Conservation (phyloP, 1,140 invertebrate genomes). For the Varroa destructor region DNA sequence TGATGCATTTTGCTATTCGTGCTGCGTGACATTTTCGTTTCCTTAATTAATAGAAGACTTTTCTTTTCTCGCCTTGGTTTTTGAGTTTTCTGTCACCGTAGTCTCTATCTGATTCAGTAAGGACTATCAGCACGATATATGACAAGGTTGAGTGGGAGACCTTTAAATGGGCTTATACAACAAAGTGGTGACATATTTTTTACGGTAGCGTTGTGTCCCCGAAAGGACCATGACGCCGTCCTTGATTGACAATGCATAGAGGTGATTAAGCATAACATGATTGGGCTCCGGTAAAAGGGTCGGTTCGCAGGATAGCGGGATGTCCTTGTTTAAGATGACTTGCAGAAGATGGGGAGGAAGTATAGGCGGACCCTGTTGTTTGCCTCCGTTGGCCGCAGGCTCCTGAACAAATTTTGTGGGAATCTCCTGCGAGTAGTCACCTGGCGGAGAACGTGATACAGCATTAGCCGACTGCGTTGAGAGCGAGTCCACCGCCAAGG, state of each 20-base stretch:
- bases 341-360: conserved; percentile 91
- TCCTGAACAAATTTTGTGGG: conserved; percentile 46
- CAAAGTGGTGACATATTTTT: conserved; percentile 98
- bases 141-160: neutral
- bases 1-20: no score
- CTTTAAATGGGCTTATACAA: conserved; percentile 88
- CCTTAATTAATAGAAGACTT: no score
- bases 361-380: conserved; percentile 72
- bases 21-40: no score
- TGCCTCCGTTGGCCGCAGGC: conserved; percentile 31
- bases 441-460: conserved; percentile 41
- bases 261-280: conserved; percentile 97
- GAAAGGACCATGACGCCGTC: conserved; percentile 98
- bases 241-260: conserved; percentile 98
- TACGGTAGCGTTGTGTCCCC: conserved; percentile 88
- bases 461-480: conserved; percentile 43
- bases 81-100: no score
- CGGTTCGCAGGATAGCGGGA: conserved; percentile 90
- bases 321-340: conserved; percentile 98
- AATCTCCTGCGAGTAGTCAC: conserved; percentile 73
- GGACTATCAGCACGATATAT: no score
- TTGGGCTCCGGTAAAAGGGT: conserved; percentile 96
- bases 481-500: conserved; percentile 78
- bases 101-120: no score
- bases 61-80: no score